Percentiles rank a stretch among this genome's conserved stretches.
These are phyloP conservation scores for Dusona sp. DNA, from an alignment of 2,888 invertebrate species.

Conservation along the genomic window DNA sequence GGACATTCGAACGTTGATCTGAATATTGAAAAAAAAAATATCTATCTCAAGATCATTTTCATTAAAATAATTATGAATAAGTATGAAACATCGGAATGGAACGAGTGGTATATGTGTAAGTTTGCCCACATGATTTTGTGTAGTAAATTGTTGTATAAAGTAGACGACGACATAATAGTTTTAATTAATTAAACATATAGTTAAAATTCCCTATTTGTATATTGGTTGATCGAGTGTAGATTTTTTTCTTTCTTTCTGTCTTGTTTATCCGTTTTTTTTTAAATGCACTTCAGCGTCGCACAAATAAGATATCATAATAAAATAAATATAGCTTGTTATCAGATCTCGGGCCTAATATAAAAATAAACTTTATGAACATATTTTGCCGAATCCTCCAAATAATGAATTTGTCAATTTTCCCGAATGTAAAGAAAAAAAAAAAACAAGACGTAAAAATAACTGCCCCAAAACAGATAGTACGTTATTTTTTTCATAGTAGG, in stretches of 20 bases:
- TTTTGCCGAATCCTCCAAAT: neutral
- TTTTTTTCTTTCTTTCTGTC: conserved; percentile 13
- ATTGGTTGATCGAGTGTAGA: conserved; percentile 72
- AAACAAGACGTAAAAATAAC: conserved; percentile 2
- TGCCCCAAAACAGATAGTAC: neutral
- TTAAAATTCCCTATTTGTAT: conserved; percentile 77
- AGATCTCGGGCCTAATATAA: conserved; percentile 76
- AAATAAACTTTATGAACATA: conserved; percentile 64
- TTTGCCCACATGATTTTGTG: conserved; percentile 73
- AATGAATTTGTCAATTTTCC: conserved; percentile 1
- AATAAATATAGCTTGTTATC: conserved; percentile 70
- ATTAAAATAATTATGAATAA: conserved; percentile 2
- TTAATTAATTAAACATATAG: conserved; percentile 72
- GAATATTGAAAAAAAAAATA: neutral
- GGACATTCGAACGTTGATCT: conserved; percentile 18
- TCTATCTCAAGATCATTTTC: conserved; percentile 11
- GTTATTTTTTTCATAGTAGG: neutral
- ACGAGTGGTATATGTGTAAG: conserved; percentile 74
- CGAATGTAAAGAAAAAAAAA: neutral
- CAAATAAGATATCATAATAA: conserved; percentile 61
- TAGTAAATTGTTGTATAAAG: conserved; percentile 81
- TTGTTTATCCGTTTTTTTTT: conserved; percentile 24
- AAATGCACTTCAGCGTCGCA: conserved; percentile 56
- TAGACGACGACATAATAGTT: conserved; percentile 77
- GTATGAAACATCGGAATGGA: conserved; percentile 74